Conservation (phyloP, 64 coral and sea anemone genomes). For the Porites lutea region DNA sequence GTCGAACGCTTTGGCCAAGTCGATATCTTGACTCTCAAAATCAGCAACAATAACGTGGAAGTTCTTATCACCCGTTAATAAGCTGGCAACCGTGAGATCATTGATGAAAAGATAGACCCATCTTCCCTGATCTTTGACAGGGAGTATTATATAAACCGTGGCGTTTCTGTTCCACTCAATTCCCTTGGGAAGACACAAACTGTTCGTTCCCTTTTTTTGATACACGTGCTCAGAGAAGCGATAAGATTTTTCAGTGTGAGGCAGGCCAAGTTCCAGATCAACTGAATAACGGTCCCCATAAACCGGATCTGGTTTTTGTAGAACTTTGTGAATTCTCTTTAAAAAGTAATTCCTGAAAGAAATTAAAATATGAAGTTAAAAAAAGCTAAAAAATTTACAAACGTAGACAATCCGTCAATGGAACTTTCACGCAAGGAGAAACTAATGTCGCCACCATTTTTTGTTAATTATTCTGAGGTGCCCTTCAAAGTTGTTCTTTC, state of each 20-base stretch:
- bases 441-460: too few relatives aligned
- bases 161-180: not conserved
- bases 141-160: slow-evolving; percentile 14
- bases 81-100: not conserved
- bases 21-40: slow-evolving; percentile 58
- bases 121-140: not conserved
- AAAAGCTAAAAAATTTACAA: too few relatives aligned
- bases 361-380: too few relatives aligned
- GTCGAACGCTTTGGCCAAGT: slow-evolving; percentile 36
- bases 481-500: too few relatives aligned
- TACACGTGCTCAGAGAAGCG: slow-evolving; percentile 9
- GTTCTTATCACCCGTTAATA: not conserved
- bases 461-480: too few relatives aligned
- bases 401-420: too few relatives aligned
- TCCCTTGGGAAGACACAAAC: not conserved
- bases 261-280: not conserved
- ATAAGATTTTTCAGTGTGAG: not conserved
- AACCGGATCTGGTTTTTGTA: slow-evolving; percentile 11
- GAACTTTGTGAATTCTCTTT: slow-evolving; percentile 15
- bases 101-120: slow-evolving; percentile 30
- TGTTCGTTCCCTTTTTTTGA: not conserved
- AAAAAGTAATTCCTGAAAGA: not conserved
- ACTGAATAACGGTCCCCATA: slow-evolving; percentile 6
- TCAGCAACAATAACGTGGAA: slow-evolving; percentile 1
- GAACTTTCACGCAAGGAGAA: too few relatives aligned